These are phyloP conservation scores for Sebastes kiyomatsui DNA, from an alignment of 2,797 vertebrate species.

Conservation along the genomic window DNA sequence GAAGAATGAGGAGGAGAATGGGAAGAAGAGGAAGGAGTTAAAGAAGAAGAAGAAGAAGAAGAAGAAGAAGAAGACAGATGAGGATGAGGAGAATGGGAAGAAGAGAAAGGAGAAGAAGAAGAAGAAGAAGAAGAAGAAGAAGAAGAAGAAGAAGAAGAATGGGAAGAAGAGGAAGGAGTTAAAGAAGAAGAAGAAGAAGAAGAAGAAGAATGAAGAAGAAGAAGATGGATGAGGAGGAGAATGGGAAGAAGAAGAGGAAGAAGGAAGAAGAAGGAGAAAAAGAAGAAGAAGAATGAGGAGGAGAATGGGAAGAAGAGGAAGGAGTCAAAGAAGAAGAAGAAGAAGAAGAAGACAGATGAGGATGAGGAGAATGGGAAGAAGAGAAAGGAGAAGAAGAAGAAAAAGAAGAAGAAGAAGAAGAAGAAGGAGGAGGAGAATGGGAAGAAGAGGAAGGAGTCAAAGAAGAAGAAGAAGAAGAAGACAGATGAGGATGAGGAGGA, in stretches of 20 bases:
- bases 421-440: background rate
- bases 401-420: background rate
- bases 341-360: background rate
- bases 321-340: background rate
- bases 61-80: background rate
- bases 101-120: too few species aligned
- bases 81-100: too few species aligned
- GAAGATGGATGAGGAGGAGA: background rate
- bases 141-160: background rate
- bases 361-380: background rate
- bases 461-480: background rate
- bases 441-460: too few species aligned
- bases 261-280: background rate
- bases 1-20: background rate
- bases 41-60: background rate
- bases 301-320: accelerated
- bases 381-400: too few species aligned
- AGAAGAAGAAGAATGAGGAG: too few species aligned
- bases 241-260: background rate
- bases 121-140: too few species aligned
- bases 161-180: too few species aligned
- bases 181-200: too few species aligned
- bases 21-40: too few species aligned
- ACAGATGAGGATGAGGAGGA: too few species aligned
- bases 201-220: too few species aligned